Evolutionary conservation across 2,888 invertebrate genomes (phyloP), one percentile per base, ranked within the genome.

Genomic region (Athalia rosae): DNA sequence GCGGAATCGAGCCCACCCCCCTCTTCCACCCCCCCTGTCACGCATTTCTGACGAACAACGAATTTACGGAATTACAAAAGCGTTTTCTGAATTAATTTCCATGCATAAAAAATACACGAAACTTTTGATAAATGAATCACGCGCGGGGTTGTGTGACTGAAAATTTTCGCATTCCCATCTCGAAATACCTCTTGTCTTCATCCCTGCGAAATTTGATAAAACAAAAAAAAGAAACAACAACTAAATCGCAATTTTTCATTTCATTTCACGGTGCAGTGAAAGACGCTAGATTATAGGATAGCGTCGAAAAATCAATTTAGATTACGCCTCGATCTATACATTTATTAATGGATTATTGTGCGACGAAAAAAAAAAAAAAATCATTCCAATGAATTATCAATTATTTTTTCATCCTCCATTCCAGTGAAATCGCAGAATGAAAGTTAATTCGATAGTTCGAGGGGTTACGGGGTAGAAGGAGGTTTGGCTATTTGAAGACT

Each of bases 31-130:
- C 82, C 84, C 83, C 84, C 86, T 86, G 85, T 86, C 87, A 85
- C 84, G 83, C 82, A 81, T 82, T 82, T 83, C 84, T 85, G 83
- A 86, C 86, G 78, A 78, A 78, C 78, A 78, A 61, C 76, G 84
- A 86, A 85, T 86, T 87, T 86, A 86, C 84, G 85, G 84, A 86
- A 87, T 87, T 86, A 86, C 84, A 83, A 84, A 79, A 76, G 81
- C 80, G 81, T 80, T 28, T 28, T 28, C 82, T 83, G 82, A 85
- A 87, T 86, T 85, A 81, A 87, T 87, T 86, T 87, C 86, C 86
- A 86, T 86, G 76, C 79, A 77, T 82, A 84, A 85, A 85, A 85
- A 85, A 85, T 82, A 81, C 81, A 82, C 80, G 73, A 77, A 77
- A 82, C 81, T 82, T 83, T 79, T 28, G 28, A 28, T 28, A 28